A percentile compares a stretch with the other conserved stretches of the same genome.
Conservation (phyloP, 2,797 vertebrate species). For the Danio aesculapii region DNA sequence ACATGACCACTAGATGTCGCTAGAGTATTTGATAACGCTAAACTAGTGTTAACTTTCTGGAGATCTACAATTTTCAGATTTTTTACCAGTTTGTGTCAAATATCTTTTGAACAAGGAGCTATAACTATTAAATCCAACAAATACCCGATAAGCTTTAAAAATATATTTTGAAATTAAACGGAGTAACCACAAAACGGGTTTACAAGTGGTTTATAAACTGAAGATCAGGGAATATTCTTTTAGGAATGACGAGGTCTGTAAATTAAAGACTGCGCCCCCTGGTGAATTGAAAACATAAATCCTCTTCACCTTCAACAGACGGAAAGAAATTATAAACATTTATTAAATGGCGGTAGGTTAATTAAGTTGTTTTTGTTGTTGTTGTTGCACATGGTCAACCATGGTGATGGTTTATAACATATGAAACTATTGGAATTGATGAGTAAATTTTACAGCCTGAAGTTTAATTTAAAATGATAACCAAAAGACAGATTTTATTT, state of each 20-base stretch:
- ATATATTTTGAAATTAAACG: not conserved
- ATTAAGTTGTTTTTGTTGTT: conserved; percentile 63
- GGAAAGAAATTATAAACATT: conserved; percentile 72
- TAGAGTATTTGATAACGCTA: conserved; percentile 66
- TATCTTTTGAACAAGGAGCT: not conserved
- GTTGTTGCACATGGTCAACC: not conserved
- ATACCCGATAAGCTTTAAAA: not conserved
- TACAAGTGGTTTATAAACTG: not conserved
- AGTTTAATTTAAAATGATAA: not conserved
- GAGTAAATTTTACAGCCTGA: not conserved
- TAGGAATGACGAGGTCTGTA: not conserved
- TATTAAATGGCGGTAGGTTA: conserved; percentile 77
- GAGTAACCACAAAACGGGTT: not conserved
- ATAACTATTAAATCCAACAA: not conserved
- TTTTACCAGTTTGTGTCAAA: not conserved
- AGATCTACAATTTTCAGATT: conserved; percentile 8
- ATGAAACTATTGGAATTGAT: not conserved
- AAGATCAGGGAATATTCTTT: not conserved
- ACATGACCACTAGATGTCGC: conserved; percentile 78
- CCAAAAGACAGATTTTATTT: not conserved
- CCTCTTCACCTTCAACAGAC: conserved; percentile 14
- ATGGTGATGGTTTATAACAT: not conserved
- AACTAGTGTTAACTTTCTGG: not conserved
- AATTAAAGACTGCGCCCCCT: conserved; percentile 41
- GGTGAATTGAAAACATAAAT: conserved; percentile 28